Evolutionary conservation across 2,113 vertebrate species (phyloP).

Genomic region (Speoplatyrhinus poulsoni): DNA sequence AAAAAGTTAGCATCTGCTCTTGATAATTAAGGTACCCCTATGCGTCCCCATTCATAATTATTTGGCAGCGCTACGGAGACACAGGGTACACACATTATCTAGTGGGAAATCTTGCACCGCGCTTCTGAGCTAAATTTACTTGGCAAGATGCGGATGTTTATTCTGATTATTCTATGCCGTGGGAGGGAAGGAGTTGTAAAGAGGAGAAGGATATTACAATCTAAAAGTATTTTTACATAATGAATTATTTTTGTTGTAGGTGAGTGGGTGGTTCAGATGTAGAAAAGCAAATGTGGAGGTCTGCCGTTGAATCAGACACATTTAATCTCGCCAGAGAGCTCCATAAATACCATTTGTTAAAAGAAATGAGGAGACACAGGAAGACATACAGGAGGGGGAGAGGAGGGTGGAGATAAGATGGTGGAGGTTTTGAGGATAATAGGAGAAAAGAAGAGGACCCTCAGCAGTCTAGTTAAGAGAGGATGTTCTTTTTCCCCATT

Average conservation of each 20-base stretch:
- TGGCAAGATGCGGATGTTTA: too few relatives aligned
- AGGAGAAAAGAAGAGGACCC: constrained; percentile 24
- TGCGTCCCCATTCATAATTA: too few relatives aligned
- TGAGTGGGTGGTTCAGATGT: constrained; percentile 45
- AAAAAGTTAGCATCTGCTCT: too few relatives aligned
- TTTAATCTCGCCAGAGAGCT: constrained; percentile 12
- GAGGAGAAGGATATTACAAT: constrained; percentile 44
- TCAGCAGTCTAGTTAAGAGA: constrained; percentile 40
- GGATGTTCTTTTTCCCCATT: constrained; percentile 45
- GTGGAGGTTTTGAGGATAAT: constrained; percentile 22
- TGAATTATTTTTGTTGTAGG: constrained; percentile 45
- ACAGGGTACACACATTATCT: too few relatives aligned
- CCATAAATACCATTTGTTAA: constrained; percentile 25
- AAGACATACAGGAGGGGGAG: constrained; percentile 22
- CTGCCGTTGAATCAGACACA: constrained; percentile 39
- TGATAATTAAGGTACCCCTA: too few relatives aligned
- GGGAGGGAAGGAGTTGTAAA: constrained; percentile 37
- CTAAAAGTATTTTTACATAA: too few relatives aligned
- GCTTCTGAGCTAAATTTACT: too few relatives aligned
- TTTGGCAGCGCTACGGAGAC: too few relatives aligned
- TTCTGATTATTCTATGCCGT: constrained; percentile 12
- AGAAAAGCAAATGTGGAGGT: constrained; percentile 42
- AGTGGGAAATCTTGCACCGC: too few relatives aligned
- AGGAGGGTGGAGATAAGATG: constrained; percentile 15
- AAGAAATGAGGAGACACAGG: constrained; percentile 3